Evolutionary conservation across 53 echinoderm and acorn worm species (phyloP), one percentile per base, ranked within the genome.

Genomic region (Paelopatides confundens): DNA sequence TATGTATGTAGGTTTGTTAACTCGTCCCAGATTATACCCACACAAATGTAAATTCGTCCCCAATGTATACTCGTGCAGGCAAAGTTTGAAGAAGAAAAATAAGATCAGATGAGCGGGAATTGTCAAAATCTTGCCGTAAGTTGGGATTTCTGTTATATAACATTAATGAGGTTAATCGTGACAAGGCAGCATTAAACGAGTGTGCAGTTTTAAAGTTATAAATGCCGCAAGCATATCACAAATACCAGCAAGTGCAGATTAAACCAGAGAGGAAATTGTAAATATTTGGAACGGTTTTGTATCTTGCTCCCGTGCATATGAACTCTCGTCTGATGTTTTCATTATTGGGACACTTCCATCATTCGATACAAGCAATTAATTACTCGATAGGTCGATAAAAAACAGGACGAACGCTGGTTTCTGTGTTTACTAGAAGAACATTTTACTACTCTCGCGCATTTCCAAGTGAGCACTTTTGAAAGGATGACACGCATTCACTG

Each of bases 341-440:
- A 58, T 58, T 58, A 58, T 58, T 58, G 58, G 58, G 21, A 58
- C 58, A 58, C 58, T 21, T 58, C 58, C 58, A 58, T 58, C 58
- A 18, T 58, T 26, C 58, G 58, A 58, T 58, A 58, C 58, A 58
- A 58, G 58, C 58, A 58, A 58, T 58, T 58, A 58, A 58, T 58
- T 58, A 58, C 58, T 58, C 58, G 24, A 58, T 58, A 58, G 58
- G n/a, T n/a, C 58, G 58, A 58, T 58, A 58, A 58, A 58, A n/a
- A 58, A 58, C 58, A 58, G n/a, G 58, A 17, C 21, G 21, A 58
- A 58, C 18, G 24, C 58, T 58, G 58, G 58, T 58, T 58, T 21
- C 58, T n/a, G 12, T 43, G 43, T 43, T 43, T 43, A 43, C 43
- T 43, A 12, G 43, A 43, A 43, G 43, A 43, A 43, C 43, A 43